phyloP scores from a whole-genome alignment of 2,113 vertebrate species.

The Leptocoma aspasia region DNA sequence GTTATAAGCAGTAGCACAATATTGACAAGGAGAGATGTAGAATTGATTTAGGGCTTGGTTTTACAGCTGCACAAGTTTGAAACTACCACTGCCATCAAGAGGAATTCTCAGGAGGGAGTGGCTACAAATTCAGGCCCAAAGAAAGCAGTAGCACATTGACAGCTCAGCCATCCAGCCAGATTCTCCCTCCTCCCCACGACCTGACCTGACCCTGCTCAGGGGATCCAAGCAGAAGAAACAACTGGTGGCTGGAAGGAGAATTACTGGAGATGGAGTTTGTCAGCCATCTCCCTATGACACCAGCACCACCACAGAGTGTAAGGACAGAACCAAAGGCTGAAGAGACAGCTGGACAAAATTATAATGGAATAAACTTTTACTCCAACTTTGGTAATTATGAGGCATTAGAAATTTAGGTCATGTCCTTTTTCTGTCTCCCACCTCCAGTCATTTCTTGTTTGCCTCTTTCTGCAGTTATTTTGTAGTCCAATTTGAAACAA shows the following conservation, averaged over 20 bases:
- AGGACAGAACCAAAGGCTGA: background rate
- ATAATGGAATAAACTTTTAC: background rate
- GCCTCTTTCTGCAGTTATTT: background rate
- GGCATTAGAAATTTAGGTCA: background rate
- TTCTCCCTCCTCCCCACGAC: background rate
- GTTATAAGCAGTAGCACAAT: background rate
- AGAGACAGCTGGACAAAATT: background rate
- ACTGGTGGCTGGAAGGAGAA: background rate
- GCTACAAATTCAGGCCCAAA: constrained; percentile 27
- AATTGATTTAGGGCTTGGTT: background rate
- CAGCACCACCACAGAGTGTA: background rate
- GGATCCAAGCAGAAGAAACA: background rate
- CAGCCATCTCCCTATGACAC: background rate
- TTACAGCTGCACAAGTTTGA: constrained; percentile 18
- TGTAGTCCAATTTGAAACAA: background rate
- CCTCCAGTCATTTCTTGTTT: background rate
- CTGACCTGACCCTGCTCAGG: constrained; percentile 2
- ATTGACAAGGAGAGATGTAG: background rate
- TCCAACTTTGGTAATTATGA: background rate
- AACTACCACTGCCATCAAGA: background rate
- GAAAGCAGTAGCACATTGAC: background rate
- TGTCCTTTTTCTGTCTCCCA: background rate
- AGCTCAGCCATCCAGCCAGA: background rate
- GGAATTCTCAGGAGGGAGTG: constrained; percentile 27
- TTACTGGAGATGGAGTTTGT: background rate